Evolutionary conservation across 2,888 invertebrate species (phyloP), one percentile per base, ranked within the genome.

Genomic region (Augiades crinisus): DNA sequence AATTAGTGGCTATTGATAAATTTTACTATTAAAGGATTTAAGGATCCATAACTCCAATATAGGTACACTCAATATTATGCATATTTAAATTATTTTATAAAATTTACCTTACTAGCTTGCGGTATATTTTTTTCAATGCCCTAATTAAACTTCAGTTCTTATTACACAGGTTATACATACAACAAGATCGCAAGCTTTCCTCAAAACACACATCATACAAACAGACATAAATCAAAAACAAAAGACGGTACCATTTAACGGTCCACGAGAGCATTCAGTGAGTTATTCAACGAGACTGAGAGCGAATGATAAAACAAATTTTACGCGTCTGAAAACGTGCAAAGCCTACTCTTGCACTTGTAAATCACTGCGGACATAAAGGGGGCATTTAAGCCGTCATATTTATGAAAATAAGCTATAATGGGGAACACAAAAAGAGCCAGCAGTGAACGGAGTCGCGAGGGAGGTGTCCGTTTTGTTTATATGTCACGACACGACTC

Each of bases 361-460:
- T 86, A 85, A 86, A 85, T 86, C 87, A 86, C 74, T 19, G 54
- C 53, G 67, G 76, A 81, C 85, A 86, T 78, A 84, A 82, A 73
- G 72, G 81, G 79, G 78, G 80, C 78, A 79, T 81, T 81, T 85
- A 86, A 85, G 77, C 74, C 72, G 76, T 81, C 72, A 85, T 87
- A 84, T 88, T 87, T 88, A 87, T 87, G 88, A 84, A 84, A 89
- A 88, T 88, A 89, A 87, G 85, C 79, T 80, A 83, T 86, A 85
- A 87, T 86, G 81, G 87, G 80, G 82, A 80, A 83, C 84, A 88
- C 88, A 88, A 88, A 88, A 87, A 81, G 75, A 74, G 62, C 73
- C 68, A 69, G 68, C 74, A 67, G 75, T 59, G 50, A 55, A 47
- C 55, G 52, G 55, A 62, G 63, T 60, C 63, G 59, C 58, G 60